Conservation (phyloP, 2,797 vertebrate species). For the Huso huso region DNA sequence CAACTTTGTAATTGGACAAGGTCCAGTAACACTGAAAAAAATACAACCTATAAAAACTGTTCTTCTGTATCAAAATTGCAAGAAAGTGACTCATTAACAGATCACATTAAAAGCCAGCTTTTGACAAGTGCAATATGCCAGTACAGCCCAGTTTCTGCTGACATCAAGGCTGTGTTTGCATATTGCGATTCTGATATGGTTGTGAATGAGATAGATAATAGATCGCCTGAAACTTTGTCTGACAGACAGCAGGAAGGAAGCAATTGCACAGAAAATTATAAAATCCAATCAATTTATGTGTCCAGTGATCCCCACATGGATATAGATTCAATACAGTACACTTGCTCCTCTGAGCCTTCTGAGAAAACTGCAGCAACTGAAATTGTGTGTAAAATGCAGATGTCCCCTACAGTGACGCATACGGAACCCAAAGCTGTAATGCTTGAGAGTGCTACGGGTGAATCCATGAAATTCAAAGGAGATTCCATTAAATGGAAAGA, state of each 20-base stretch:
- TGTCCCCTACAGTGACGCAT: no score
- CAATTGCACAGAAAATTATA: not conserved
- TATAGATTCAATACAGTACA: not conserved
- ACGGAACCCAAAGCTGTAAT: no score
- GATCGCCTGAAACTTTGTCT: conserved; percentile 4
- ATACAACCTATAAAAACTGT: conserved; percentile 3
- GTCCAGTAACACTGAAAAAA: not conserved
- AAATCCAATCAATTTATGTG: conserved; percentile 5
- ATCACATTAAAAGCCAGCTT: not conserved
- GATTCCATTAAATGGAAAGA: no score
- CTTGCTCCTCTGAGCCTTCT: no score
- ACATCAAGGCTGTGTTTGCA: not conserved
- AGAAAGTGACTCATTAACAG: conserved; percentile 5
- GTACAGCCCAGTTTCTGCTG: conserved; percentile 2
- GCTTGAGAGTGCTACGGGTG: no score
- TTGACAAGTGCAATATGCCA: conserved; percentile 4
- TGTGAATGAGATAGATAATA: conserved; percentile 1
- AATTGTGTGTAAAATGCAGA: no score
- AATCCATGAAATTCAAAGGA: no score
- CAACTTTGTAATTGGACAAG: not conserved
- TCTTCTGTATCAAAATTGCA: conserved; percentile 10
- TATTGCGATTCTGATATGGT: conserved; percentile 6
- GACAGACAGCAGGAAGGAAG: conserved; percentile 3
- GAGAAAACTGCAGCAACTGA: no score
- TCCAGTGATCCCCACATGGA: conserved; percentile 5